Base-by-base conservation (phyloP, 2,888 invertebrate genomes). In the Pollenia griseotomentosa region DNA sequence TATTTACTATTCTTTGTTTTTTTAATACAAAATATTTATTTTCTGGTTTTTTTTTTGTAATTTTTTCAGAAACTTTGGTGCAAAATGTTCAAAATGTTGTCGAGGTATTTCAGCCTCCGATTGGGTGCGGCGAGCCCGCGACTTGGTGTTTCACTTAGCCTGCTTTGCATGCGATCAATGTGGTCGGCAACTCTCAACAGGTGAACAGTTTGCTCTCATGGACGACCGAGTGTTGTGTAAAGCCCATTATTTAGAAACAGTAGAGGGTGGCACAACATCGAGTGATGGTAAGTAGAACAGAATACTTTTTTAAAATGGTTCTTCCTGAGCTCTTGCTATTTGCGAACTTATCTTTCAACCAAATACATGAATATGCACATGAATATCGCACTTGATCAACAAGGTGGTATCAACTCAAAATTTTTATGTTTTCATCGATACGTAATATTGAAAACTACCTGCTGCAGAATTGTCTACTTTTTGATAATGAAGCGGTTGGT, bases 141-240 rank as follows among this genome's bases (percentile, higher is more conserved):
- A 97, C 92, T 96, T 97, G 93, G 98, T 99, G 48, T 99, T 99
- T 94, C 99, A 99, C 94, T 95, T 99, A 93, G 99, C 99, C 68
- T 99, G 99, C 94, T 99, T 99, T 94, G 98, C 99, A 23, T 99
- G 99, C 94, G 98, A 99, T 94, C 97, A 98, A 85, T 98, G 98
- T 93, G 97, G 98, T 90, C 95, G 98, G 48, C 98, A 98, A 94
- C 95, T 98, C 85, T 97, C 97, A 89, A 98, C 98, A 0, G 99
- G 99, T 7, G 99, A 99, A 93, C 99, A 99, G 94, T 99, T 99
- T 94, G 99, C 99, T 12, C 95, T 99, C 86, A 97, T 98, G 93
- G 98, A 99, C 90, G 97, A 97, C 93, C 94, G 98, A 89, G 97
- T 99, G 83, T 96, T 99, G 88, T 99, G 99, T 95, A 99, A 99